phyloP scores from a whole-genome alignment of 1,140 invertebrate genomes.

The Triops cancriformis region DNA sequence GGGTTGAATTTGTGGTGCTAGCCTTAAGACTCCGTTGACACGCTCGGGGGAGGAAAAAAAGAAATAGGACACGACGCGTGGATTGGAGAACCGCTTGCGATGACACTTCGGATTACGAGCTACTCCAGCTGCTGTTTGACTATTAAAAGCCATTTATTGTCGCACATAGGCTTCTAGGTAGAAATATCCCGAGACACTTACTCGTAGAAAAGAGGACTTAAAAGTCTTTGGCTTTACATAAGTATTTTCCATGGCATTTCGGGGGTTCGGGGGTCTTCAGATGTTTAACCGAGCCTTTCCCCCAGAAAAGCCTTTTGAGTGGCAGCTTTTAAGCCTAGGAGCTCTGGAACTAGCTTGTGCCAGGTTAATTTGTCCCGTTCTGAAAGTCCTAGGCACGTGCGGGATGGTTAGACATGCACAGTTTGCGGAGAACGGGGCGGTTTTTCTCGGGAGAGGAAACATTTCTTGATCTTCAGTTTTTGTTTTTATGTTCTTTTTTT shows the following conservation, averaged over 20 bases:
- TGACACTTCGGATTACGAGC: not conserved
- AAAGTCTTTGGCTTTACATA: too few species aligned
- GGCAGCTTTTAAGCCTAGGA: not conserved
- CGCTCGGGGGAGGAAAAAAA: not conserved
- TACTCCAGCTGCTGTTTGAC: not conserved
- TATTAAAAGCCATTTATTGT: slow-evolving; percentile 1
- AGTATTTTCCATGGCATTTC: too few species aligned
- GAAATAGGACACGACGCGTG: not conserved
- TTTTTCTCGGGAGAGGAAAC: not conserved
- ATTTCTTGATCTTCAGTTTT: not conserved
- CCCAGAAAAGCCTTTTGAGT: too few species aligned
- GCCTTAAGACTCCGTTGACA: not conserved
- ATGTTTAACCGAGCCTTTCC: too few species aligned
- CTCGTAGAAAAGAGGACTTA: too few species aligned
- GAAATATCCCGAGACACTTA: not conserved
- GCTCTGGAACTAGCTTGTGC: not conserved
- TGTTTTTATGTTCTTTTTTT: not conserved
- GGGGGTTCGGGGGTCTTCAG: too few species aligned
- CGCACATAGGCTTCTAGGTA: not conserved
- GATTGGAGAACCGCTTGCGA: not conserved
- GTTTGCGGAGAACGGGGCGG: not conserved
- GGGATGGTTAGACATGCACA: not conserved
- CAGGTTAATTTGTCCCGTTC: not conserved
- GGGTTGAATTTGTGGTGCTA: not conserved
- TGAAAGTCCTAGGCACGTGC: not conserved